A percentile compares a stretch with the other conserved stretches of the same genome.
Evolutionary conservation across 1,140 invertebrate genomes (phyloP).

Genomic region (Bombus impatiens): DNA sequence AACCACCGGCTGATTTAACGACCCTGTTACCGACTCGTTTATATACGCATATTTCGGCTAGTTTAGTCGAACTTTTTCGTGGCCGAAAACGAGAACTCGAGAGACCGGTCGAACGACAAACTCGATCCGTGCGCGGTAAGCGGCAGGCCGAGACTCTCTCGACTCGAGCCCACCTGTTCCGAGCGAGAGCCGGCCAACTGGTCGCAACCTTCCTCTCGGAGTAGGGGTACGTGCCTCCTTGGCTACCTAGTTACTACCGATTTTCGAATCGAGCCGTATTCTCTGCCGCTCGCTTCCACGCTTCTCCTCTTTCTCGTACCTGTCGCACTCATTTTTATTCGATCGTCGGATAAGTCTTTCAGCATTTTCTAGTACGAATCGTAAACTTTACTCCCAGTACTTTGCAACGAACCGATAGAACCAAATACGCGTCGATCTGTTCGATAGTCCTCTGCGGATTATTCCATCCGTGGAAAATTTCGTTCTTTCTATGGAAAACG

Average conservation of each 20-base stretch:
- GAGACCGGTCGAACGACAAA: constrained; percentile 75
- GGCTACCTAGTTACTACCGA: constrained; percentile 50
- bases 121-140: constrained; percentile 75
- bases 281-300: background rate
- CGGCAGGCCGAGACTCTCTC: constrained; percentile 78
- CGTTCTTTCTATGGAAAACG: no score
- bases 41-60: constrained; percentile 23
- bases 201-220: constrained; percentile 36
- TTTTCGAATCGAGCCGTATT: constrained; percentile 39
- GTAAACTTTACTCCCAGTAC: no score
- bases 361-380: no score
- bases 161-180: constrained; percentile 73
- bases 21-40: background rate
- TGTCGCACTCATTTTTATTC: background rate
- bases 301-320: background rate
- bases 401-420: no score
- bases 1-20: background rate
- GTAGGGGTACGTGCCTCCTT: constrained; percentile 52
- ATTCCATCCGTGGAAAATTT: no score
- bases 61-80: constrained; percentile 1
- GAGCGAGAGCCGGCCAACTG: constrained; percentile 67
- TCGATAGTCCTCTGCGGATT: no score
- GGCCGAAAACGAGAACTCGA: constrained; percentile 30
- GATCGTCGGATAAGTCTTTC: no score
- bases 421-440: no score